A percentile compares a stretch with the other conserved stretches of the same genome.
phyloP scores from a whole-genome alignment of 23 tunicate genomes.

The Clavelina lepadiformis region DNA sequence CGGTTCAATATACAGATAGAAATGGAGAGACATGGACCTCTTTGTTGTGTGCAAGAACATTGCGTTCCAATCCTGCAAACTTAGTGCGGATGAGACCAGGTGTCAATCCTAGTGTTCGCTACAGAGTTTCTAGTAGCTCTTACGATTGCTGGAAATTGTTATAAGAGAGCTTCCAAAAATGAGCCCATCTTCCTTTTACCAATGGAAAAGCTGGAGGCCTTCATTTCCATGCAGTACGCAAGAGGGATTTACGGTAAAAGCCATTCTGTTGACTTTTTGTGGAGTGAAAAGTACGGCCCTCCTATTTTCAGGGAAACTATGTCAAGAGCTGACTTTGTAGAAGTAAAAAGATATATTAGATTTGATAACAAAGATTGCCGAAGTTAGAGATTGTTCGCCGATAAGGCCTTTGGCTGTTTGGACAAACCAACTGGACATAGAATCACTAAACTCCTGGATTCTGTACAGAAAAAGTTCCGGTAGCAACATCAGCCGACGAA shows the following conservation, averaged over 20 bases:
- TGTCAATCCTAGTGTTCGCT: conserved; percentile 9
- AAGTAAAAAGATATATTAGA: conserved; percentile 14
- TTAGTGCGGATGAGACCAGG: conserved; percentile 10
- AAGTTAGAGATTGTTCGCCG: not conserved
- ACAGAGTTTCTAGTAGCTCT: conserved; percentile 8
- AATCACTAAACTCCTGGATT: no score
- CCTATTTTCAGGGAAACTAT: conserved; percentile 15
- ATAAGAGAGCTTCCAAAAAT: conserved; percentile 5
- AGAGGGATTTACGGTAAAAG: conserved; percentile 19
- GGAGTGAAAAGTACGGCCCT: conserved; percentile 14
- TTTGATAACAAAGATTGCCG: conserved; percentile 24
- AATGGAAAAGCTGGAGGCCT: conserved; percentile 23
- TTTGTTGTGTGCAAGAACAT: not conserved
- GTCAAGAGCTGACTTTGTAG: conserved; percentile 13
- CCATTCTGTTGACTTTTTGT: conserved; percentile 28
- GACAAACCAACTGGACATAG: no score
- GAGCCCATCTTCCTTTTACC: conserved; percentile 2
- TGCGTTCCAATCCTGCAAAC: conserved; percentile 6
- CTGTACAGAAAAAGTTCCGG: no score
- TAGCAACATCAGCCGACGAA: no score
- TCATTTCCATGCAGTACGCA: conserved; percentile 6
- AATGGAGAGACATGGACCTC: conserved; percentile 14
- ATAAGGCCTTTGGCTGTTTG: no score
- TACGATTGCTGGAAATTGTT: conserved; percentile 6
- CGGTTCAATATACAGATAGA: not conserved